Base-by-base conservation (phyloP, 2,797 vertebrate species). In the Mus spretus region DNA sequence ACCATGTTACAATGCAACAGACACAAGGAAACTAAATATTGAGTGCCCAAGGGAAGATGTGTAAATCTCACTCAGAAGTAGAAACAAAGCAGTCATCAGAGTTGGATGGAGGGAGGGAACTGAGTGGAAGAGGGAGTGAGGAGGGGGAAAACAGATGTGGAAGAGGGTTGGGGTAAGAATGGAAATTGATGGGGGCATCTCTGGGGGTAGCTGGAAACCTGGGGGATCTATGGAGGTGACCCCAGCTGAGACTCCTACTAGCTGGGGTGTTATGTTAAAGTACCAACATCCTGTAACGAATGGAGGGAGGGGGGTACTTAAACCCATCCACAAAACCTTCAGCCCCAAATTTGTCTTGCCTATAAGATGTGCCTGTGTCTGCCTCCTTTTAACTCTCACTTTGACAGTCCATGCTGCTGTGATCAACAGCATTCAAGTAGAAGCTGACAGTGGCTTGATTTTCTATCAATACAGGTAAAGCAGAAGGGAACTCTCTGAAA, bases 381-480 rank as follows among this genome's bases (percentile, higher is more conserved):
- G 31, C 93, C 98, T 98, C 96, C 97, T 98, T 97, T 97, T 97
- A 97, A 90, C 94, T 98, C 98, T 98, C 98, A 98, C 0, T 94
- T 96, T 98, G 97, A 97, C 97, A 98, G 98, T 98, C 96, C 34
- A 28, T 97, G 98, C 95, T 70, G 10, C 96, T 94, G 90, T 97
- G 97, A 98, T 98, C 98, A 98, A 93, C 96, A 94, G 83, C 87
- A 93, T 97, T 97, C 86, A 98, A 98, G 98, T 97, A 95, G 93
- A 98, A 98, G 93, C 93, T 98, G 98, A 98, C 97, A 97, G 28
- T 74, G 44, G 61, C 97, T 98, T 97, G 97, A 93, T 96, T 98
- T 98, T 95, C 97, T 97, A 77, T 15, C 20, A 98, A 95, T 91
- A 80, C 92, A 97, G 96, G 96, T 98, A 97, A 98, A 98, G 97